Base-by-base conservation (phyloP, 2,797 vertebrate species). In the Phaenicophaeus curvirostris region DNA sequence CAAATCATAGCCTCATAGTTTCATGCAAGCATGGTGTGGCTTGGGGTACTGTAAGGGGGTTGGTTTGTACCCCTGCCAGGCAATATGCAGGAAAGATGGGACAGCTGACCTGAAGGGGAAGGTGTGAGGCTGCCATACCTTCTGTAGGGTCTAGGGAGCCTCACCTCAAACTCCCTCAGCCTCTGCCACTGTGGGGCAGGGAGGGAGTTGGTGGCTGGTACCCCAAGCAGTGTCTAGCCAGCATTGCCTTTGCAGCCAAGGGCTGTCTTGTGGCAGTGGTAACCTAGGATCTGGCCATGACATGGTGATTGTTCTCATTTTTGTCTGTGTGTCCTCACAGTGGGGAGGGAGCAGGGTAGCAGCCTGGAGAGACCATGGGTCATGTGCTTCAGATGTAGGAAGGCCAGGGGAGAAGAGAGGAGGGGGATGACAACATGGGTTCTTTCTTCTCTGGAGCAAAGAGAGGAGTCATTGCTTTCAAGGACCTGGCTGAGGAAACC, bases 201-300 rank as follows among this genome's bases (percentile, higher is more conserved):
- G 46, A 2, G 2, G 30, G n/a, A 69, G 16, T 13, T 3, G 4
- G 18, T 54, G 63, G 27, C 65, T 41, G 82, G 27, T 15, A 8
- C 18, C n/a, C 17, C 0, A 0, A 23, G 62, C 58, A 44, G 58
- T 17, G 31, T 50, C 20, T 6, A 8, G 33, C 25, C 61, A 68
- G 20, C 0, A 0, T 8, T 21, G 19, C 28, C 57, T 85, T 58
- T 81, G 57, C 48, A 58, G 8, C 28, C 21, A 0, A 1, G 42
- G 17, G 27, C 62, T 79, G 23, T 54, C 19, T 15, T 66, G 19
- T 63, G n/a, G 46, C 24, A 50, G n/a, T 13, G n/a, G 15, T 15
- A 75, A 78, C 28, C 84, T 41, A 31, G 33, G 23, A 14, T 17
- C 18, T 89, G 73, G 31, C 80, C 88, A 72, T 35, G 44, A 5